phyloP scores from a whole-genome alignment of 2,113 vertebrate species.

The Pangasianodon gigas region DNA sequence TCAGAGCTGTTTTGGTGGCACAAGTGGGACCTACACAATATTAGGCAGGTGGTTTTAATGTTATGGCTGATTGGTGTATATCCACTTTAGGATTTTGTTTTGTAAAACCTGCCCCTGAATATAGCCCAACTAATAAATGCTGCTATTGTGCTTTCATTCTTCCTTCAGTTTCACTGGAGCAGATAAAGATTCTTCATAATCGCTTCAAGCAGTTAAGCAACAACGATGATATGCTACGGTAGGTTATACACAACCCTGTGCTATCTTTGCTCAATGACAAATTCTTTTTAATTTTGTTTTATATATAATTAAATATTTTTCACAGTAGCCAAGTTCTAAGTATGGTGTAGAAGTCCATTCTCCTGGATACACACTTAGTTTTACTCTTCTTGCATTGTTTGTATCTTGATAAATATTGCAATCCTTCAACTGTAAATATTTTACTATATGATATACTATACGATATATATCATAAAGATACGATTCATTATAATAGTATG shows the following conservation, averaged over 20 bases:
- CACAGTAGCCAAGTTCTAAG: background rate
- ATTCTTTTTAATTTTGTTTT: background rate
- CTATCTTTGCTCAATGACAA: background rate
- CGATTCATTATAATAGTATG: background rate
- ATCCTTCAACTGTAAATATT: background rate
- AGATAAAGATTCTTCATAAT: conserved; percentile 86
- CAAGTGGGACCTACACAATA: too few relatives aligned
- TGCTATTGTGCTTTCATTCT: conserved; percentile 32
- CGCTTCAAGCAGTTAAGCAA: conserved; percentile 88
- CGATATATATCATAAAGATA: background rate
- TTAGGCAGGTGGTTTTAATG: too few relatives aligned
- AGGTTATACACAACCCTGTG: conserved; percentile 32
- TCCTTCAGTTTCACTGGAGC: conserved; percentile 82
- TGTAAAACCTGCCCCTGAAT: background rate
- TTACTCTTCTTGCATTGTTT: background rate
- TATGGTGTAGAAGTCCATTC: background rate
- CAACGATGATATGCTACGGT: conserved; percentile 81
- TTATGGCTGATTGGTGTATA: background rate
- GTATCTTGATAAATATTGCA: background rate
- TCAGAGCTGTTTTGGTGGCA: too few relatives aligned
- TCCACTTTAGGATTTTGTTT: background rate
- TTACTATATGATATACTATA: background rate
- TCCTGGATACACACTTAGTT: background rate
- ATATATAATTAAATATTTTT: background rate
- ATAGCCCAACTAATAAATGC: background rate